Conservation (phyloP, 2,797 vertebrate genomes). For the Takifugu rubripes region DNA sequence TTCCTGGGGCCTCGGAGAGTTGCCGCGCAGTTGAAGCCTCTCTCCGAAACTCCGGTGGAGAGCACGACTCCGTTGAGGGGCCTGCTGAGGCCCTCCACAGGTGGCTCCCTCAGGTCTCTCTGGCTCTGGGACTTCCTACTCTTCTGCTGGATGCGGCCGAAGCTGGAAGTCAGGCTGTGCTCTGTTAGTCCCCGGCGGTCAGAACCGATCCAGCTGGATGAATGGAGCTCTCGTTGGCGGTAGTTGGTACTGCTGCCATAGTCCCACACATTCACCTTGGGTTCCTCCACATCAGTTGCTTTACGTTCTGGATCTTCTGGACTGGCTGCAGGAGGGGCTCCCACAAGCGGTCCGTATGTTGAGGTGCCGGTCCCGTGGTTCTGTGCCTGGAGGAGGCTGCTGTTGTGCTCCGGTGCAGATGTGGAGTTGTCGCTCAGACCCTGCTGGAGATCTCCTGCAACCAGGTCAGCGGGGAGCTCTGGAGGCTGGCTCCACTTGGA, state of each 20-base stretch:
- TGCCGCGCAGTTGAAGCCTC: conserved; percentile 24
- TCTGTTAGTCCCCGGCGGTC: conserved; percentile 53
- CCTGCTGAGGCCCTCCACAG: conserved; percentile 46
- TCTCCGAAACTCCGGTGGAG: conserved; percentile 63
- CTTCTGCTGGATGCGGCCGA: conserved; percentile 52
- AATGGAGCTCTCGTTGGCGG: conserved; percentile 51
- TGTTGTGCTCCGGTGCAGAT: conserved; percentile 55
- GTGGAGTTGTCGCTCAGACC: conserved; percentile 32
- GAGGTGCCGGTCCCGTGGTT: conserved; percentile 45
- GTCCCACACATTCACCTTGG: conserved; percentile 57
- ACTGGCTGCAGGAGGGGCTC: conserved; percentile 34
- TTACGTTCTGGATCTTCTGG: conserved; percentile 56
- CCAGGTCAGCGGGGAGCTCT: conserved; percentile 34
- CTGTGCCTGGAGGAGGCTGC: conserved; percentile 27
- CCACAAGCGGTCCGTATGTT: conserved; percentile 59
- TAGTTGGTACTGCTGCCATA: conserved; percentile 43
- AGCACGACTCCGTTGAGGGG: conserved; percentile 62
- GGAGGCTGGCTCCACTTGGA: conserved; percentile 57
- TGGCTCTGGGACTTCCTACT: conserved; percentile 57
- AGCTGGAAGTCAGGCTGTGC: conserved; percentile 51
- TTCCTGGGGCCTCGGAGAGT: conserved; percentile 43
- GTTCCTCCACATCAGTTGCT: conserved; percentile 54
- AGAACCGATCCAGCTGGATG: conserved; percentile 54
- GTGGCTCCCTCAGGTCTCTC: conserved; percentile 56
- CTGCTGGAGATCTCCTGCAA: conserved; percentile 16